Evolutionary conservation across 2,888 invertebrate species (phyloP).

Genomic region (Iselma pallidipennis): DNA sequence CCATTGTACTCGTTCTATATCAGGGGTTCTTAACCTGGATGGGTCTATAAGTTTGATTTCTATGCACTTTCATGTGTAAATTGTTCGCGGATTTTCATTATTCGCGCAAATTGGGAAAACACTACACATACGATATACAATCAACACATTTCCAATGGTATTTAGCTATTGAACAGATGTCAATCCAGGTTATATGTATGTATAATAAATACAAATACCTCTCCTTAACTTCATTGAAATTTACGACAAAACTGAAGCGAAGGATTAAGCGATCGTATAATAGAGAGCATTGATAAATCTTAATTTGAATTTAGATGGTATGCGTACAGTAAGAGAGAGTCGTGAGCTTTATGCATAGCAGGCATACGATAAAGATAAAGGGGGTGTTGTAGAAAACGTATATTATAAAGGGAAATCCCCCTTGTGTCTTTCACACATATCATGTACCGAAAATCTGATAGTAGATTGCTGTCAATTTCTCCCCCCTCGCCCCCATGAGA

Average conservation of each 20-base stretch:
- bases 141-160: not conserved
- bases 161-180: not conserved
- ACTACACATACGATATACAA: not conserved
- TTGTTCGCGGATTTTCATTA: too few species aligned
- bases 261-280: not conserved
- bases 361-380: not conserved
- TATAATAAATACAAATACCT: not conserved
- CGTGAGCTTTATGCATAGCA: not conserved
- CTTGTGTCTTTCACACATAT: not conserved
- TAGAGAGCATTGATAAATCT: not conserved
- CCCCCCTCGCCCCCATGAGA: not conserved
- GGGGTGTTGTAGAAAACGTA: not conserved
- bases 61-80: too few species aligned
- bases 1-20: too few species aligned
- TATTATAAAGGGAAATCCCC: not conserved
- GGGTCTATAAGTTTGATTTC: too few species aligned
- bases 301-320: not conserved
- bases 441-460: not conserved
- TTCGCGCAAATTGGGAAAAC: too few species aligned
- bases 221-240: not conserved
- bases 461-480: too few species aligned
- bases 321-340: not conserved
- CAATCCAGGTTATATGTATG: not conserved
- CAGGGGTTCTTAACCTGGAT: too few species aligned
- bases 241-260: not conserved